These are phyloP conservation scores for Henicopernis longicauda DNA, from an alignment of 2,113 vertebrate species.

Conservation along the genomic window DNA sequence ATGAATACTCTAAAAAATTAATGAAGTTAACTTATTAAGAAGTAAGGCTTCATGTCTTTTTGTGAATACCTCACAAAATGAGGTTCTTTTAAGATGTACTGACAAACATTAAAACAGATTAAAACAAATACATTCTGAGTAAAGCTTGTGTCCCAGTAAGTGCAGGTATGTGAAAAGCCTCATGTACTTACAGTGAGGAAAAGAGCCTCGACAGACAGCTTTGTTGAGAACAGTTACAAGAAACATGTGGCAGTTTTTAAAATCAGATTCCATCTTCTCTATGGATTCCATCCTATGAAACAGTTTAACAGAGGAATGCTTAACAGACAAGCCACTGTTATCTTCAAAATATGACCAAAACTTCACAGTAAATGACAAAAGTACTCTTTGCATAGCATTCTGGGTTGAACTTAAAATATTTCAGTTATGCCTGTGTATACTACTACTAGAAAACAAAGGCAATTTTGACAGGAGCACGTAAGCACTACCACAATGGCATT, in stretches of 20 bases:
- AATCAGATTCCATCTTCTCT: conserved; percentile 98
- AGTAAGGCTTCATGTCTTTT: background rate
- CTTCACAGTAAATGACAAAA: background rate
- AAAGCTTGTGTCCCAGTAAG: background rate
- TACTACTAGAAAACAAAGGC: background rate
- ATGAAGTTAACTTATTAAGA: background rate
- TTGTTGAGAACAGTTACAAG: conserved; percentile 96
- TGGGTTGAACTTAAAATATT: background rate
- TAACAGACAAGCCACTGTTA: background rate
- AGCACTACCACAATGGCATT: background rate
- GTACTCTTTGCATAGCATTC: background rate
- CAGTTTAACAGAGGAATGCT: conserved; percentile 12
- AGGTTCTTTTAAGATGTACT: background rate
- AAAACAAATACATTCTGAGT: background rate
- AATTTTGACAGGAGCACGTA: background rate
- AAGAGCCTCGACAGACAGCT: conserved; percentile 94
- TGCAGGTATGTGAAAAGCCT: background rate
- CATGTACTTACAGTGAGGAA: conserved; percentile 90
- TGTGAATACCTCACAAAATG: background rate
- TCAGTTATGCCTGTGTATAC: background rate
- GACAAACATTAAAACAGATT: background rate
- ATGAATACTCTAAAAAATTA: background rate
- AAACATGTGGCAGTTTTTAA: conserved; percentile 99
- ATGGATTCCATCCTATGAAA: conserved; percentile 90
- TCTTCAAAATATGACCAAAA: background rate